Base-by-base conservation (phyloP, 2,113 vertebrate species). In the Oncorhynchus clarkii region DNA sequence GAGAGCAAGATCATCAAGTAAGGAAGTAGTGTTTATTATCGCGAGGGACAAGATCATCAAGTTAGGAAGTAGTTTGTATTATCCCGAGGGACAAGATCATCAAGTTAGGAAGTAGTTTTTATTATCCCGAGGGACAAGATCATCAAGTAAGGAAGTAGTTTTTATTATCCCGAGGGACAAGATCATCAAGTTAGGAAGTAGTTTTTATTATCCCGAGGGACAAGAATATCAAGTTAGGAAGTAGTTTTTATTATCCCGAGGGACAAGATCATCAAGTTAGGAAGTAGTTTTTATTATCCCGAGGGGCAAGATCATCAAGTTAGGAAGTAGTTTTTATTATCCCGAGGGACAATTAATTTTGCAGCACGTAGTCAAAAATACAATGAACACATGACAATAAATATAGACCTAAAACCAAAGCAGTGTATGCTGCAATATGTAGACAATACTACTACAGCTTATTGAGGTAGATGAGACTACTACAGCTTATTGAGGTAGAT, bases 1-100 rank as follows among this genome's bases (percentile, higher is more conserved):
- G 97, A 99, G 89, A 99, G 97, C 97, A 99, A 99, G 93, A 99
- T 99, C 85, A 98, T 99, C 93, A 99, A 99, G 98, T 99, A 92
- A 70, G 22, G 22, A 24, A 24, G 22, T 24, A 24, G 22, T 24
- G 1, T 51, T 51, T 14, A 14, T 3, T 13, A 14, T 13, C 13
- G 1, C 2, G 22, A 24, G 31, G 29, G 48, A 0, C 96, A 99
- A 98, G 93, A 99, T 99, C 85, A 98, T 99, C 93, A 99, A 99
- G 98, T 99, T 92, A 70, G 67, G 6, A 20, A 22, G 7, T 14
- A 3, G 9, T 4, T 0, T 51, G 14, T 14, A 14, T 3, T 13
- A 51, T 13, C 12, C 2, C 8, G 31, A 34, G 31, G 29, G 48
- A 0, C 96, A 99, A 98, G 93, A 99, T 99, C 85, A 98, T 99